Base-by-base conservation (phyloP, 2,888 invertebrate species). In the Campoplex capitator region DNA sequence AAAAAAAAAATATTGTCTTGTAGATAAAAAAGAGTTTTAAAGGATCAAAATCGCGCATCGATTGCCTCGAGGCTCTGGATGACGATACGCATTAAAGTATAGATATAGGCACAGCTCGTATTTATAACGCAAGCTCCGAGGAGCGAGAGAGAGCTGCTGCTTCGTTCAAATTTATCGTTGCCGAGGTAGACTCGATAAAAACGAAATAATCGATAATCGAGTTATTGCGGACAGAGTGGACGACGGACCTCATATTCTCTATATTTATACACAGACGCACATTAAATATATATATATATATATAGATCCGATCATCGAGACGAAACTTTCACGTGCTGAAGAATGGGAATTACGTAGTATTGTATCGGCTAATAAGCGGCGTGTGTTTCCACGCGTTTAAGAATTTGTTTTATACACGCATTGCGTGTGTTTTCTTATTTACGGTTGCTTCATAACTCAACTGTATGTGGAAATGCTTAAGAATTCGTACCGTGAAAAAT, bases 191-290 rank as follows among this genome's bases (percentile, higher is more conserved):
- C 74, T 48, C 79, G 79, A 75, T 74, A 84, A 75, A 84, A 81
- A 81, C 42, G 76, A 85, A 85, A 85, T 85, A 56, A 85, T 84
- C 80, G 84, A 80, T 80, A 76, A 84, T 76, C 84, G 80, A 85
- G 75, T 85, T 85, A 85, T 80, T 65, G 54, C 80, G 76, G 79
- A 48, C 71, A 48, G 74, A 42, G 62, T 18, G 75, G 13, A 38
- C 7, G 28, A 38, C 4, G 56, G 56, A 74, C 74, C n/a, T 73
- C n/a, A 28, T 51, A 18, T 42, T 70, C 70, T 70, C 38, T 70
- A 70, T 23, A 70, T 70, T 42, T 28, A 70, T 70, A 70, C 45
- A 28, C 13, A 32, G 9, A 35, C 45, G 23, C 13, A 18, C 23
- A 51, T 32, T 23, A 23, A 23, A 48, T 9, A 35, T 9, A 42